Conservation (phyloP, 92 coral and sea anemone species). For the Zoanthus sociatus region DNA sequence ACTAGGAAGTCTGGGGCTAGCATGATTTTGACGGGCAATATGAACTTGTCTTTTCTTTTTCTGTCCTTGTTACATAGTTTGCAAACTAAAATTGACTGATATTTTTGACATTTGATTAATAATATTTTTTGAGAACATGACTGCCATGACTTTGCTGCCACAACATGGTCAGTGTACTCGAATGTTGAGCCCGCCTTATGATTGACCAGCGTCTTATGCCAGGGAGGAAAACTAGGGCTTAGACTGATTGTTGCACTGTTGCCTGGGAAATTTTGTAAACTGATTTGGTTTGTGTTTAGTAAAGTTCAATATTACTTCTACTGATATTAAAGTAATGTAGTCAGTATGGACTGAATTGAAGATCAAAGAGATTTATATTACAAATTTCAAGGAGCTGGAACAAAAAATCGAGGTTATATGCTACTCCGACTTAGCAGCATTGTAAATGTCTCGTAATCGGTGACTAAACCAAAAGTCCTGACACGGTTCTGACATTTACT, state of each 20-base stretch:
- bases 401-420: not conserved
- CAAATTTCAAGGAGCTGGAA: not conserved
- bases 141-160: no score
- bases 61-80: no score
- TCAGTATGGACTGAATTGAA: not conserved
- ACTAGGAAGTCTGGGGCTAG: no score
- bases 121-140: no score
- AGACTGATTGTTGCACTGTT: slow-evolving; percentile 18
- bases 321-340: no score
- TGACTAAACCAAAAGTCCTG: not conserved
- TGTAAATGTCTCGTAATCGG: not conserved
- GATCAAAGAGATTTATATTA: not conserved
- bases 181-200: slow-evolving; percentile 8
- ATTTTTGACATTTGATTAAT: no score
- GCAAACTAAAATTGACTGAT: no score
- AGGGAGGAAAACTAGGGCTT: slow-evolving; percentile 19
- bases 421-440: not conserved
- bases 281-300: slow-evolving; percentile 14
- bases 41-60: no score
- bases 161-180: no score
- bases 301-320: not conserved
- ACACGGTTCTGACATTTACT: not conserved
- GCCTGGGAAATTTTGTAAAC: slow-evolving; percentile 57
- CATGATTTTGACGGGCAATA: no score
- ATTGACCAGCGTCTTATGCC: not conserved